Evolutionary conservation across 2,113 vertebrate species (phyloP).

Genomic region (Meleagris gallopavo): DNA sequence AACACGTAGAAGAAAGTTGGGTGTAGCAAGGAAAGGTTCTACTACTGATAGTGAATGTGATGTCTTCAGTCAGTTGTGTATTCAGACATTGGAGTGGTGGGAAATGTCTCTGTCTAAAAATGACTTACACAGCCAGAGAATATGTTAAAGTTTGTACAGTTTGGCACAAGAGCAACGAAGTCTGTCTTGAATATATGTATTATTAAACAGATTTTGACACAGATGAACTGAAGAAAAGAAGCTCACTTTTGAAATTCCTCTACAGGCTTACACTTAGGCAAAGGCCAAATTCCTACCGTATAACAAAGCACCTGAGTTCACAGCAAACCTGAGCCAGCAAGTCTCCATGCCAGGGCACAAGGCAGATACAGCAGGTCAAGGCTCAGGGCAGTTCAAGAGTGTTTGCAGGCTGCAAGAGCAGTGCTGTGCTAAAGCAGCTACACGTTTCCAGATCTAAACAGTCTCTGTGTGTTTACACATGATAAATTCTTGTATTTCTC

Average conservation of each 20-base stretch:
- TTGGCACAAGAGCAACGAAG: not conserved
- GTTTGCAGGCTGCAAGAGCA: not conserved
- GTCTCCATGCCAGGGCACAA: not conserved
- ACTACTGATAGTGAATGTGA: slow-evolving; percentile 1
- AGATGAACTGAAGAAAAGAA: not conserved
- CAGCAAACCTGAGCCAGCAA: not conserved
- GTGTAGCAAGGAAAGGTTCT: not conserved
- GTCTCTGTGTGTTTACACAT: not conserved
- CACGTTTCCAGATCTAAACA: not conserved
- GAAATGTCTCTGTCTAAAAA: slow-evolving; percentile 16
- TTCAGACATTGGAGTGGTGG: not conserved
- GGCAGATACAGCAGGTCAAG: not conserved
- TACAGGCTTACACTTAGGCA: not conserved
- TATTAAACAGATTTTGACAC: slow-evolving; percentile 1
- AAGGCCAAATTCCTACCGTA: not conserved
- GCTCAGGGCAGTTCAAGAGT: not conserved
- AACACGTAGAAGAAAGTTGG: not conserved
- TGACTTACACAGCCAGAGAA: not conserved
- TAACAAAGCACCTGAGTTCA: not conserved
- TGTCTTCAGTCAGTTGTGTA: not conserved
- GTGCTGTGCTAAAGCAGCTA: not conserved
- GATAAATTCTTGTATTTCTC: not conserved
- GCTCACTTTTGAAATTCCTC: not conserved
- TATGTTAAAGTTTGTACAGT: not conserved
- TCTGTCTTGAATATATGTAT: not conserved